These are phyloP conservation scores for Orthosia gracilis DNA, from an alignment of 2,888 invertebrate genomes.

Conservation along the genomic window DNA sequence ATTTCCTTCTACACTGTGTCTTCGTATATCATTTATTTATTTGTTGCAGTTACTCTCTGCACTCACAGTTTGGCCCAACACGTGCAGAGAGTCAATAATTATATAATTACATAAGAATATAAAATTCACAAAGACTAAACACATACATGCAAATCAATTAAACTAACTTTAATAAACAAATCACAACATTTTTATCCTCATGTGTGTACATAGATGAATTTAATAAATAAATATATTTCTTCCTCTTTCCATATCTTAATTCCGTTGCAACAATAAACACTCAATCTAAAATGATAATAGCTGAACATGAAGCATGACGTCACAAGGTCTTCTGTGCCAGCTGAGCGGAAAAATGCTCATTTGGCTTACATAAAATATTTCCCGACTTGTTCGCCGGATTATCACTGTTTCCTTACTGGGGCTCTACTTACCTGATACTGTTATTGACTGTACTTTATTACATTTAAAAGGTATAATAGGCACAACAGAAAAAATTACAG, in stretches of 20 bases:
- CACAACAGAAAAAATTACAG: neutral
- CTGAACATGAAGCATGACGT: constrained; percentile 47
- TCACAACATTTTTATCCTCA: too few species aligned
- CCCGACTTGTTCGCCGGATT: constrained; percentile 67
- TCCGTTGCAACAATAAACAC: constrained; percentile 44
- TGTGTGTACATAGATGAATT: too few species aligned
- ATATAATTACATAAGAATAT: too few species aligned
- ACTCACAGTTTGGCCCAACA: too few species aligned
- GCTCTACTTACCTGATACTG: constrained; percentile 6
- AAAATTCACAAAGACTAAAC: too few species aligned
- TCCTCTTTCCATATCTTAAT: constrained; percentile 6
- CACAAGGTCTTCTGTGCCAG: constrained; percentile 67
- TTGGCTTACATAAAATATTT: constrained; percentile 80
- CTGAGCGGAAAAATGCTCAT: constrained; percentile 80
- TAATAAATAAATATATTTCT: neutral
- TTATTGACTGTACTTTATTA: constrained; percentile 1
- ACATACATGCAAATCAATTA: too few species aligned
- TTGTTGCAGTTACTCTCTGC: too few species aligned
- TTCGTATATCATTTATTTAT: too few species aligned
- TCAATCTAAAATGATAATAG: constrained; percentile 59
- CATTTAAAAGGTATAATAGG: neutral
- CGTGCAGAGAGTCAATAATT: too few species aligned
- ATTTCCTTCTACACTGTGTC: too few species aligned
- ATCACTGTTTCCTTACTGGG: constrained; percentile 63
- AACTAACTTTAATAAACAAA: too few species aligned